These are phyloP conservation scores for Drosophila mimetica DNA, from an alignment of 2,888 invertebrate species.

Conservation along the genomic window DNA sequence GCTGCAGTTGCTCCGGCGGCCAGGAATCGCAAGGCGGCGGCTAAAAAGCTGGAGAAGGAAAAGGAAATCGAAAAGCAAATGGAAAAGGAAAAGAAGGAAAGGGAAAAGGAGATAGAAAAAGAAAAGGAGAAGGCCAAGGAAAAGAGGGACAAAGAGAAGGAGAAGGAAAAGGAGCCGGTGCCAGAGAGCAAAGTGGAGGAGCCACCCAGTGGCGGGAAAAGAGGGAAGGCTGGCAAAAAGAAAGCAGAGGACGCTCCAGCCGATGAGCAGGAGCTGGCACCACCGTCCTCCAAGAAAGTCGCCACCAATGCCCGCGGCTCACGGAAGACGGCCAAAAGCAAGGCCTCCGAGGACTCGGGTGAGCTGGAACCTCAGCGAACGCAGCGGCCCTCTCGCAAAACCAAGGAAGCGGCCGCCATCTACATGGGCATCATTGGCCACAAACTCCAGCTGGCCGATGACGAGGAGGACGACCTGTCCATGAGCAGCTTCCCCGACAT, in stretches of 20 bases:
- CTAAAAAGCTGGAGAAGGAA: slow-evolving; percentile 33
- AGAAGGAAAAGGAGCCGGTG: slow-evolving; percentile 19
- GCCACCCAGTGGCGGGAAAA: slow-evolving; percentile 30
- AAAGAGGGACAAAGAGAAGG: slow-evolving; percentile 27
- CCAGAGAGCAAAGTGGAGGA: slow-evolving; percentile 23
- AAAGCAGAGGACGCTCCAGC: slow-evolving; percentile 49
- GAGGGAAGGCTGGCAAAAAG: slow-evolving; percentile 57
- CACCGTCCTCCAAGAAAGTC: slow-evolving; percentile 65
- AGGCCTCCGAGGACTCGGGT: slow-evolving; percentile 13
- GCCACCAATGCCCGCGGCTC: slow-evolving; percentile 12
- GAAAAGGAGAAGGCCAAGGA: slow-evolving; percentile 13
- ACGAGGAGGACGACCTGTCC: slow-evolving; percentile 87
- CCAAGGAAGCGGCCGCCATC: slow-evolving; percentile 90
- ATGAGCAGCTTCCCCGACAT: slow-evolving; percentile 89
- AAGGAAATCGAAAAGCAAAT: slow-evolving; percentile 20
- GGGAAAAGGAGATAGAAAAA: slow-evolving; percentile 7
- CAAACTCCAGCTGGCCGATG: slow-evolving; percentile 87
- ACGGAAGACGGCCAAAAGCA: slow-evolving; percentile 31
- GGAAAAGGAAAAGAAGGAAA: slow-evolving; percentile 11
- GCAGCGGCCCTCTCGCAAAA: slow-evolving; percentile 88
- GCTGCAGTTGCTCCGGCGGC: slow-evolving; percentile 37
- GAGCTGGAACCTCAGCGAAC: slow-evolving; percentile 59
- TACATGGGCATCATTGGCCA: slow-evolving; percentile 90
- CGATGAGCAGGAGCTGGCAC: slow-evolving; percentile 44
- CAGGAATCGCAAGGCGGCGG: slow-evolving; percentile 50